Evolutionary conservation across 2,797 vertebrate genomes (phyloP).

Genomic region (Taenioides sp.): DNA sequence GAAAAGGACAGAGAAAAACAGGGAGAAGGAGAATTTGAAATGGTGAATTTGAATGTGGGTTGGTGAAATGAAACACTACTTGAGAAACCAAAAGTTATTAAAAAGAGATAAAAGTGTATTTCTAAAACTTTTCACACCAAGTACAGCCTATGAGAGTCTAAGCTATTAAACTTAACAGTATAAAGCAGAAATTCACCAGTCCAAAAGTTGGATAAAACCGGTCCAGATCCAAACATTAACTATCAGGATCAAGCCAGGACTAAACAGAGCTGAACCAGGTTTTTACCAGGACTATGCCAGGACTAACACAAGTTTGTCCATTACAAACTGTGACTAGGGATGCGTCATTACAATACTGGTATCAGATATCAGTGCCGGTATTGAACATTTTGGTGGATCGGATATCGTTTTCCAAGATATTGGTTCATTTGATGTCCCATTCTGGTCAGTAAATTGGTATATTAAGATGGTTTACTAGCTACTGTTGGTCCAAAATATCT

Average conservation of each 20-base stretch:
- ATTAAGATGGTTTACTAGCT: too few species aligned
- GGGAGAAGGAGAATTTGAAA: constrained; percentile 31
- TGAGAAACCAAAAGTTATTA: constrained; percentile 1
- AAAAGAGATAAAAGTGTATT: constrained; percentile 9
- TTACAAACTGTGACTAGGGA: too few species aligned
- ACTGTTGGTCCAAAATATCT: too few species aligned
- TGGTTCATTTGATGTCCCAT: too few species aligned
- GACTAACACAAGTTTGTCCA: not conserved
- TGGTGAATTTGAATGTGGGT: constrained; percentile 2
- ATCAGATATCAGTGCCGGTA: too few species aligned
- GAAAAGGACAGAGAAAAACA: constrained; percentile 38
- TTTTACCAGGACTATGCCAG: not conserved
- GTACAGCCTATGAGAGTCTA: too few species aligned
- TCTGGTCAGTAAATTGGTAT: too few species aligned
- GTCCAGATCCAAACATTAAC: too few species aligned
- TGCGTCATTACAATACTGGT: too few species aligned
- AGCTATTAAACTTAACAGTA: not conserved
- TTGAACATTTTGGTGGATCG: too few species aligned
- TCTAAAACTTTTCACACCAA: not conserved
- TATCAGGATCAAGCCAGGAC: not conserved
- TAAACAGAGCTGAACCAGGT: not conserved
- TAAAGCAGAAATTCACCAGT: not conserved
- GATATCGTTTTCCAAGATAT: too few species aligned
- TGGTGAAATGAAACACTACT: constrained; percentile 1
- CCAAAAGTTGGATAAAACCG: not conserved